These are phyloP conservation scores for Cariama cristata DNA, from an alignment of 2,113 vertebrate genomes.

Conservation along the genomic window DNA sequence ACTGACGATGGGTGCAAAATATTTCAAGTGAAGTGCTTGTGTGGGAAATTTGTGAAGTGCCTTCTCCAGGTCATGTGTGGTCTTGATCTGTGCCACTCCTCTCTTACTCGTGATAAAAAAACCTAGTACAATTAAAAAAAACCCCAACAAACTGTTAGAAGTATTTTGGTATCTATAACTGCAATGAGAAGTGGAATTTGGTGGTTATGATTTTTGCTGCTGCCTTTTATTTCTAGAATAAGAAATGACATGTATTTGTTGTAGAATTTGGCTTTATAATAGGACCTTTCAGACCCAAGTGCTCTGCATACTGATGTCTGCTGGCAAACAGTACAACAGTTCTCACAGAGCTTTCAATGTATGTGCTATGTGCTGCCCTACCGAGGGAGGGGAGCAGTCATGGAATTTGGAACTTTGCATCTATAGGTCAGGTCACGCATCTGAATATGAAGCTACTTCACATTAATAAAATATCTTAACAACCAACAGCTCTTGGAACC, in stretches of 20 bases:
- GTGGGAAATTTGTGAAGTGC: neutral
- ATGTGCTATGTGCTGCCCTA: neutral
- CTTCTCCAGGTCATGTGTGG: neutral
- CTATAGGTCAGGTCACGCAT: neutral
- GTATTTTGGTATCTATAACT: neutral
- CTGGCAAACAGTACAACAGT: accelerated
- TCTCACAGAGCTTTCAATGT: neutral
- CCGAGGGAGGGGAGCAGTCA: accelerated
- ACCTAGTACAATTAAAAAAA: neutral
- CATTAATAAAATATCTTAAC: neutral
- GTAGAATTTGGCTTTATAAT: neutral
- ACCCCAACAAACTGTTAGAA: neutral
- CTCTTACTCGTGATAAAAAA: neutral
- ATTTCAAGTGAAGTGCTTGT: neutral
- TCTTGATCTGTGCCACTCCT: neutral
- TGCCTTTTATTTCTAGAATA: neutral
- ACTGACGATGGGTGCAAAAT: neutral
- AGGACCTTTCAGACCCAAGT: neutral
- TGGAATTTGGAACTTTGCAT: neutral
- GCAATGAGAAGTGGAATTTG: neutral
- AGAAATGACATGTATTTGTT: neutral
- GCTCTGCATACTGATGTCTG: neutral
- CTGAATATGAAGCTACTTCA: neutral
- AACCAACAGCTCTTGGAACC: neutral
- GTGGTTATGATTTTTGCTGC: neutral